A percentile compares a stretch with the other conserved stretches of the same genome.
phyloP scores from a whole-genome alignment of 2,113 vertebrate genomes.

The Azemiops feae region DNA sequence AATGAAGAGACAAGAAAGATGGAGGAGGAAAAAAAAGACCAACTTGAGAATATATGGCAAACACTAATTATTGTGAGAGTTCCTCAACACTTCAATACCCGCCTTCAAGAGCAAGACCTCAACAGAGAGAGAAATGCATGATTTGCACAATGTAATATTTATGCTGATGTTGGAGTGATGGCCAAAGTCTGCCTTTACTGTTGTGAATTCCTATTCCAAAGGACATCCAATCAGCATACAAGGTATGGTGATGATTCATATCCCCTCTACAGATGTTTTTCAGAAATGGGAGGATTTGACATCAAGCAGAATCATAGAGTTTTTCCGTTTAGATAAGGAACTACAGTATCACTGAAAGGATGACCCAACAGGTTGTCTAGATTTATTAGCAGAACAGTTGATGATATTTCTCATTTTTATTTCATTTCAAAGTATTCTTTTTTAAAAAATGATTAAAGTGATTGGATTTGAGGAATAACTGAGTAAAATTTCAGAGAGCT shows the following conservation, averaged over 20 bases:
- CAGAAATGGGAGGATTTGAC: no score
- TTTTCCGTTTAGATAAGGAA: no score
- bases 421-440: neutral
- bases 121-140: neutral
- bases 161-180: neutral
- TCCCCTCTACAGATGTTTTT: no score
- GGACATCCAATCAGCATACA: no score
- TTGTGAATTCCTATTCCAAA: neutral
- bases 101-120: neutral
- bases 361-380: neutral
- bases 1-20: neutral
- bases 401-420: neutral
- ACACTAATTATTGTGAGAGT: neutral
- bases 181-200: neutral
- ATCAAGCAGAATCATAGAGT: no score
- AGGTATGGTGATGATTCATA: no score
- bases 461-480: neutral
- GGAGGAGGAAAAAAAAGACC: neutral
- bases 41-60: neutral
- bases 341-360: no score
- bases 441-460: constrained; percentile 1
- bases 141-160: neutral
- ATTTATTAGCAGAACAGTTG: neutral
- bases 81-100: neutral
- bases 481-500: neutral